Percentiles rank a stretch among this genome's conserved stretches.
Evolutionary conservation across 2,797 vertebrate species (phyloP).

Genomic region (Pantherophis alleghaniensis): DNA sequence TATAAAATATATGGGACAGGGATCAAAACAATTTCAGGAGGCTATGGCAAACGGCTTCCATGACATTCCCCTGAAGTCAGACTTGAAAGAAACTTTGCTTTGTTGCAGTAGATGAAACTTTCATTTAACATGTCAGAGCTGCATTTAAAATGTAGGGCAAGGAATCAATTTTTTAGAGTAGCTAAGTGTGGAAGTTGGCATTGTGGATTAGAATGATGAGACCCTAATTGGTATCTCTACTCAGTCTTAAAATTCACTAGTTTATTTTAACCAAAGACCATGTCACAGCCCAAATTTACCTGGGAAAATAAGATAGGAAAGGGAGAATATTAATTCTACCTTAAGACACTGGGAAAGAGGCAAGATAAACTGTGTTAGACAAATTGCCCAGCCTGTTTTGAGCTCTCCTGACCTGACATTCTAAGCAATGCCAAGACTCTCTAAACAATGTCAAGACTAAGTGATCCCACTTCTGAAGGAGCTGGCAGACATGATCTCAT

Average conservation of each 20-base stretch:
- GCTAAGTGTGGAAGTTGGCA: not conserved
- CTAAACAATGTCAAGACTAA: too few relatives aligned
- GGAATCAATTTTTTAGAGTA: not conserved
- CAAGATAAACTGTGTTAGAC: not conserved
- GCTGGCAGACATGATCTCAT: too few relatives aligned
- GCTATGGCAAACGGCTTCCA: not conserved
- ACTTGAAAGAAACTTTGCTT: not conserved
- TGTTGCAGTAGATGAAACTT: not conserved
- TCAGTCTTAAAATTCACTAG: not conserved
- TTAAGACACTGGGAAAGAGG: not conserved
- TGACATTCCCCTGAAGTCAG: not conserved
- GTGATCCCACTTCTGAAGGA: too few relatives aligned
- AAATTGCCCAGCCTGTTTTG: not conserved
- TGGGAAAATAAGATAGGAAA: not conserved
- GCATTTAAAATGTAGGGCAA: not conserved
- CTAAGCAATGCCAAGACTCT: not conserved
- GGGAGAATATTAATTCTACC: not conserved
- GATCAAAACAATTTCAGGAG: not conserved
- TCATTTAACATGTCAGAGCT: not conserved
- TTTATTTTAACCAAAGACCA: not conserved
- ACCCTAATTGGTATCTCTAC: not conserved
- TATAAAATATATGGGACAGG: not conserved
- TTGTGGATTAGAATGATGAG: not conserved
- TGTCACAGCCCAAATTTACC: not conserved
- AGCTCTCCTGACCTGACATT: not conserved